Evolutionary conservation across 2,797 vertebrate genomes (phyloP), one percentile per base, ranked within the genome.

Genomic region (Alfaro cultratus): DNA sequence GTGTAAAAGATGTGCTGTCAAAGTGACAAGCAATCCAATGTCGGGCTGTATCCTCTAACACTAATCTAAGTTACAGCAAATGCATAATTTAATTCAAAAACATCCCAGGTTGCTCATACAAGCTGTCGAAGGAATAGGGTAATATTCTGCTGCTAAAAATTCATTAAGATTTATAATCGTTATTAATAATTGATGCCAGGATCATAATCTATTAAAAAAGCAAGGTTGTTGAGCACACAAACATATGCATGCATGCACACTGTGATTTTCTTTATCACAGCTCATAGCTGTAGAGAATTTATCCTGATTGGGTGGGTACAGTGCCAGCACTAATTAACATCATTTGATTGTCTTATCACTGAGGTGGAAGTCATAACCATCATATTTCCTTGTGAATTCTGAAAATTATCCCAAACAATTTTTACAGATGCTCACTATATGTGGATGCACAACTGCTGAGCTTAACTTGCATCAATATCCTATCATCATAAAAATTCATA

Each of bases 341-440:
- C 21, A 12, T 90, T 89, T 91, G 91, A 93, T 91, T 93, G 91
- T 91, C 82, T 86, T 81, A 84, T 86, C 5, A 82, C 90, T 86
- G 90, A 93, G 89, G 87, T 89, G 89, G 83, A 88, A 93, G 87
- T 93, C 85, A 88, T 94, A 89, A 93, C 85, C 78, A 75, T 88
- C 84, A 77, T 62, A 76, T 80, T 86, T 89, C 73, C 79, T 75
- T 46, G 83, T 73, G 49, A 79, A 80, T 73, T 87, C 82, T 78
- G 75, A 89, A 81, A 62, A 74, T 31, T 75, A 78, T 10, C 31
- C 57, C 75, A 79, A 12, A 85, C 83, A 84, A 80, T 73, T 81
- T 51, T 2, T 51, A 85, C 92, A 92, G 83, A 83, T 90, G 87
- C 81, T 87, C 31, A 5, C 46, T n/a, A 11, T 15, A 29, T 71